Evolutionary conservation across 2,888 invertebrate genomes (phyloP).

Genomic region (Phortica magna): DNA sequence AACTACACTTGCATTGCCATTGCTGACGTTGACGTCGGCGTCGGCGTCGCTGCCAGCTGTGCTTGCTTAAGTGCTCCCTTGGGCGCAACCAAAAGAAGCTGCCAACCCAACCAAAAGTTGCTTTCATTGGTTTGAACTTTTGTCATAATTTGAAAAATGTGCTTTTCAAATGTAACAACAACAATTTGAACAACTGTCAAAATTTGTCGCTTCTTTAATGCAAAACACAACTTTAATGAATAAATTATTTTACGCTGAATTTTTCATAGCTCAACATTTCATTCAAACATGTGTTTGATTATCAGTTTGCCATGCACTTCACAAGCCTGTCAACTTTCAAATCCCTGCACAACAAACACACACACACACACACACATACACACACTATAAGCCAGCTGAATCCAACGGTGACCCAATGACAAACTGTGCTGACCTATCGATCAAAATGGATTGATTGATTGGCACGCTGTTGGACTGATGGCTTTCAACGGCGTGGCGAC

Average conservation of each 20-base stretch:
- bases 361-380: not conserved
- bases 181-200: not conserved
- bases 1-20: slow-evolving; percentile 5
- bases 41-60: not conserved
- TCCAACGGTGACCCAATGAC: not conserved
- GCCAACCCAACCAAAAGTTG: not conserved
- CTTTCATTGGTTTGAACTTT: slow-evolving; percentile 5
- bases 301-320: too few species aligned
- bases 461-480: not conserved
- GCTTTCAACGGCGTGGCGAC: not conserved
- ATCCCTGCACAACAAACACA: too few species aligned
- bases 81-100: not conserved
- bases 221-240: too few species aligned
- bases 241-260: too few species aligned
- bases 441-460: slow-evolving; percentile 12
- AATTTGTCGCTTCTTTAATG: not conserved
- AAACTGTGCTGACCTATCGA: slow-evolving; percentile 14
- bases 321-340: too few species aligned
- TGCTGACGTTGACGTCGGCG: not conserved
- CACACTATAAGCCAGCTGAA: not conserved
- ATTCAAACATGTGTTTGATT: too few species aligned
- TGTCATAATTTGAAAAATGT: not conserved
- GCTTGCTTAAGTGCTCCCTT: not conserved
- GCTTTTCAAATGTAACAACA: not conserved
- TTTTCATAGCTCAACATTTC: too few species aligned